Percentiles rank a stretch among this genome's conserved stretches.
Conservation (phyloP, 2,888 invertebrate species). For the Rhingia rostrata region DNA sequence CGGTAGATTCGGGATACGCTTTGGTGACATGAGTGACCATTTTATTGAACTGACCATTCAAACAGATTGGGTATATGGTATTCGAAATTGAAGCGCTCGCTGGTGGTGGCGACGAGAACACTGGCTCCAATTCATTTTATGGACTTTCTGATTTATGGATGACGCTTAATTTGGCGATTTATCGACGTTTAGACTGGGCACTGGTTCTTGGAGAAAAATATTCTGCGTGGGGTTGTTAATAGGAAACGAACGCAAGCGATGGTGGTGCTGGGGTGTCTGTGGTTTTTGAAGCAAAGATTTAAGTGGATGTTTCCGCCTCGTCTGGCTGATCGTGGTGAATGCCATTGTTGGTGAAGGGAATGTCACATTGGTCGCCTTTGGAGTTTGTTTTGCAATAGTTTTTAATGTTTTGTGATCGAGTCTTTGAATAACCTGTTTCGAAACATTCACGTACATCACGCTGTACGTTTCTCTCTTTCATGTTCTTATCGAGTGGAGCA, state of each 20-base stretch:
- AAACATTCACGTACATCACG: conserved; percentile 65
- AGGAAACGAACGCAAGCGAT: conserved; percentile 59
- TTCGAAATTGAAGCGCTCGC: conserved; percentile 75
- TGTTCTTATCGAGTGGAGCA: conserved; percentile 68
- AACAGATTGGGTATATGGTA: conserved; percentile 62
- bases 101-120: conserved; percentile 80
- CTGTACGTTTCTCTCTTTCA: conserved; percentile 46
- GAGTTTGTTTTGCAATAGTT: conserved; percentile 80
- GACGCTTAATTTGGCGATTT: conserved; percentile 82
- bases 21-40: conserved; percentile 78
- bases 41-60: conserved; percentile 82
- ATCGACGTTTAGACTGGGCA: conserved; percentile 82
- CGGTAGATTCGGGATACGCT: conserved; percentile 56
- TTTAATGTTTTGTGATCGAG: conserved; percentile 78
- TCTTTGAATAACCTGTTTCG: conserved; percentile 76
- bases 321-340: conserved; percentile 34
- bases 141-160: conserved; percentile 82
- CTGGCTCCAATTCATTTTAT: conserved; percentile 80
- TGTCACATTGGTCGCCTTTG: conserved; percentile 53
- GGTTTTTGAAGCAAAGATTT: conserved; percentile 60
- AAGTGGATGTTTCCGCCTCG: conserved; percentile 75
- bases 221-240: conserved; percentile 79
- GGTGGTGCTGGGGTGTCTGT: conserved; percentile 59
- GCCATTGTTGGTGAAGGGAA: conserved; percentile 47
- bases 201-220: conserved; percentile 82